Conservation (phyloP, 2,797 vertebrate species). For the Pangasius mekongensis region DNA sequence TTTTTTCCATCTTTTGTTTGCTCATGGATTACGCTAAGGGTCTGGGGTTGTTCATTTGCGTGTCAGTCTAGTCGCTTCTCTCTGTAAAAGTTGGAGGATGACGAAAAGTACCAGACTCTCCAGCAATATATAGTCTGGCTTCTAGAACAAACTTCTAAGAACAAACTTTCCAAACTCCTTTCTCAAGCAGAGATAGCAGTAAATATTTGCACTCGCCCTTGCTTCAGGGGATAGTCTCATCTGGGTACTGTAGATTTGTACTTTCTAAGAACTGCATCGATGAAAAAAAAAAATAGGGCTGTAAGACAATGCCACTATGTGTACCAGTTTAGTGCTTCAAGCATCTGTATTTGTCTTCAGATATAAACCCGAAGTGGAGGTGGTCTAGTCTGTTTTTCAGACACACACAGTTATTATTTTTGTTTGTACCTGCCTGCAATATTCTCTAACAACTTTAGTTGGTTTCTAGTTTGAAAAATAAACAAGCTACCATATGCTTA, state of each 20-base stretch:
- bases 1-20: background rate
- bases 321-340: background rate
- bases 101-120: background rate
- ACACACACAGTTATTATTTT: background rate
- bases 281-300: background rate
- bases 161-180: background rate
- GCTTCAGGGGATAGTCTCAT: background rate
- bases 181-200: background rate
- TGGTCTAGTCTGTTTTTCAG: too few species aligned
- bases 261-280: background rate
- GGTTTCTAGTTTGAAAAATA: background rate
- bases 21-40: background rate
- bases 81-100: background rate
- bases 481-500: background rate
- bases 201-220: background rate
- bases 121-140: background rate
- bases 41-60: background rate
- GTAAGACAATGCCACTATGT: background rate
- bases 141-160: background rate
- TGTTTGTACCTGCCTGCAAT: background rate
- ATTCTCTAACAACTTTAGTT: too few species aligned
- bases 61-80: background rate
- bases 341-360: background rate
- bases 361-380: background rate
- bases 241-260: background rate